Conservation (phyloP, 2,113 vertebrate species). For the Ceyx cyanopectus region DNA sequence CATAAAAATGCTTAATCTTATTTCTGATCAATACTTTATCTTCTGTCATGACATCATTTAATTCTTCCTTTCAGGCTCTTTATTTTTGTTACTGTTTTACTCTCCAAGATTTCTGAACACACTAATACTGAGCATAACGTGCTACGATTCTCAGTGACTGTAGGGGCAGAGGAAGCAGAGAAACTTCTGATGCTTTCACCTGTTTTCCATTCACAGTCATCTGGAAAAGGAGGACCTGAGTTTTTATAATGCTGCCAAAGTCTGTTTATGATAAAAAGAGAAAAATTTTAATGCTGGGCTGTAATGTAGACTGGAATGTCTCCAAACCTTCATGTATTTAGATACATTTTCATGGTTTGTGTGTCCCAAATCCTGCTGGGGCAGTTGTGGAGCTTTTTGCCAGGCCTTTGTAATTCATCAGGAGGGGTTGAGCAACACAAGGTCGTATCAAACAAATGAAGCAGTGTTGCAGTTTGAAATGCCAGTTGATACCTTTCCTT, state of each 20-base stretch:
- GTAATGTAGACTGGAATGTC: neutral
- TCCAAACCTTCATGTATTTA: neutral
- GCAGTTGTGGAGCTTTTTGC: neutral
- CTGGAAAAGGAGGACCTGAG: neutral
- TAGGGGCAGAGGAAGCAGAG: neutral
- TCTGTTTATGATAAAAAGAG: neutral
- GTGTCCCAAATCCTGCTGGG: neutral
- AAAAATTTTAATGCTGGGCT: neutral
- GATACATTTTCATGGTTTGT: neutral
- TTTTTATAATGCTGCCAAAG: neutral
- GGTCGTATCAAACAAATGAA: neutral
- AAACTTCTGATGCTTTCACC: neutral
- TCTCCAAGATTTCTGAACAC: neutral
- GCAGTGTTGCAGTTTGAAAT: neutral
- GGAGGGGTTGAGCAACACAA: neutral
- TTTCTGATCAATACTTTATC: constrained; percentile 5
- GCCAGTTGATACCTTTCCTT: neutral
- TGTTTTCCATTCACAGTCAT: neutral
- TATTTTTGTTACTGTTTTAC: neutral
- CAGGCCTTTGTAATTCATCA: neutral
- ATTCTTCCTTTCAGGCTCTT: neutral
- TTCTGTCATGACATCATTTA: neutral
- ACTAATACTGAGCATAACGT: neutral
- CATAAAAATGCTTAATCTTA: neutral
- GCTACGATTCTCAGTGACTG: neutral